Percentiles rank a stretch among this genome's conserved stretches.
Conservation (phyloP, 2,888 invertebrate genomes). For the Pristionchus japonicus region DNA sequence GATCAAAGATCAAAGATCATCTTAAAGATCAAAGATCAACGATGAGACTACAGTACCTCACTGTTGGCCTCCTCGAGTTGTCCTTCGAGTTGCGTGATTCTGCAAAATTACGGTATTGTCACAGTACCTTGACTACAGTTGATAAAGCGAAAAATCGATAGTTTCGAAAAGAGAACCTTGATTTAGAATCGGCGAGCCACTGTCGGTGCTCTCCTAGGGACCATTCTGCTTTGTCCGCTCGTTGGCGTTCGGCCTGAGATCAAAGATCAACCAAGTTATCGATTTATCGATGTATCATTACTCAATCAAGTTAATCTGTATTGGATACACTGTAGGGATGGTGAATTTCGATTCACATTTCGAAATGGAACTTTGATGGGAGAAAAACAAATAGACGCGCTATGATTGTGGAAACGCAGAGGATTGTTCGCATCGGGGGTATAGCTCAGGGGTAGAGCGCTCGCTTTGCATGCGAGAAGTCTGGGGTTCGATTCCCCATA, state of each 20-base stretch:
- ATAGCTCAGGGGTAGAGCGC: constrained; percentile 69
- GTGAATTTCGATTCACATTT: no score
- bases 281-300: no score
- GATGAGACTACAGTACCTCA: not conserved
- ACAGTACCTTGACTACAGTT: no score
- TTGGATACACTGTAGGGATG: no score
- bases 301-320: no score
- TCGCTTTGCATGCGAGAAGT: constrained; percentile 72
- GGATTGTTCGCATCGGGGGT: constrained; percentile 48
- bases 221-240: constrained; percentile 43
- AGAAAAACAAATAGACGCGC: not conserved
- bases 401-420: not conserved
- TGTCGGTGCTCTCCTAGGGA: constrained; percentile 27
- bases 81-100: not conserved
- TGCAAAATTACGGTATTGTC: not conserved
- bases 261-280: not conserved
- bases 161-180: not conserved
- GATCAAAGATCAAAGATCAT: not conserved
- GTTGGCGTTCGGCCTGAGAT: not conserved
- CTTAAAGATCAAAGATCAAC: no score
- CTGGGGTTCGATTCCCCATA: constrained; percentile 71
- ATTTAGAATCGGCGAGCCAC: not conserved
- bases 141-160: no score
- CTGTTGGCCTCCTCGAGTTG: not conserved
- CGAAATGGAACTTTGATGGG: not conserved